phyloP scores from a whole-genome alignment of 1,140 invertebrate species.

The Apis florea region DNA sequence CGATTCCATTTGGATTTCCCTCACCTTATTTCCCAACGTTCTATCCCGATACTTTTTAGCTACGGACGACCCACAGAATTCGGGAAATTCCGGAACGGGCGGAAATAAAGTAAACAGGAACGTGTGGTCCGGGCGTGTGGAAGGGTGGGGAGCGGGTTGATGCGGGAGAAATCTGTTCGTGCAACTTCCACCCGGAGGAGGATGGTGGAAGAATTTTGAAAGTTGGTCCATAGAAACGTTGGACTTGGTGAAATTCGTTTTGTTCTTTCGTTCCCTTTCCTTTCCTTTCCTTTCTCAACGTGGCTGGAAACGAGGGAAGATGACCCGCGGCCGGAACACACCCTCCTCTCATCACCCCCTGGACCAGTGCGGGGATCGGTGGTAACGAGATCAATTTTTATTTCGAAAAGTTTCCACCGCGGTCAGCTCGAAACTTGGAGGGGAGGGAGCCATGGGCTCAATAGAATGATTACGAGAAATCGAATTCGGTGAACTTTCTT shows the following conservation, averaged over 20 bases:
- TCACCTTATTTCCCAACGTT: neutral
- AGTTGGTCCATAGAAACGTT: slow-evolving; percentile 30
- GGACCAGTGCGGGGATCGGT: neutral
- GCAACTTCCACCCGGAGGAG: neutral
- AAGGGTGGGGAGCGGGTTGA: neutral
- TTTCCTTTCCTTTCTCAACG: neutral
- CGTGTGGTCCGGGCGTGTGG: neutral
- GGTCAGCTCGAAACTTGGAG: slow-evolving; percentile 19
- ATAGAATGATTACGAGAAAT: slow-evolving; percentile 45
- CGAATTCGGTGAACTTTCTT: slow-evolving; percentile 28
- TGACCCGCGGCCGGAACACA: neutral
- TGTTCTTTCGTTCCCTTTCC: slow-evolving; percentile 3
- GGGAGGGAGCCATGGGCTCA: neutral
- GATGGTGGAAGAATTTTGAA: slow-evolving; percentile 26
- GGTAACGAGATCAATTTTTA: slow-evolving; percentile 53
- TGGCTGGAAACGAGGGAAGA: neutral
- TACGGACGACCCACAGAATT: slow-evolving; percentile 24
- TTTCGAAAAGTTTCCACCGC: slow-evolving; percentile 33
- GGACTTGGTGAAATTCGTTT: slow-evolving; percentile 33
- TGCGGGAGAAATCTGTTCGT: slow-evolving; percentile 32
- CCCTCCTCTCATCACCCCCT: slow-evolving; percentile 27
- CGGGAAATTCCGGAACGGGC: slow-evolving; percentile 21
- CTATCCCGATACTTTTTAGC: neutral
- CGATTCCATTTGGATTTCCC: neutral
- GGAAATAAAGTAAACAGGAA: slow-evolving; percentile 38